Evolutionary conservation across 2,888 invertebrate species (phyloP).

Genomic region (Ennomos quercinarius): DNA sequence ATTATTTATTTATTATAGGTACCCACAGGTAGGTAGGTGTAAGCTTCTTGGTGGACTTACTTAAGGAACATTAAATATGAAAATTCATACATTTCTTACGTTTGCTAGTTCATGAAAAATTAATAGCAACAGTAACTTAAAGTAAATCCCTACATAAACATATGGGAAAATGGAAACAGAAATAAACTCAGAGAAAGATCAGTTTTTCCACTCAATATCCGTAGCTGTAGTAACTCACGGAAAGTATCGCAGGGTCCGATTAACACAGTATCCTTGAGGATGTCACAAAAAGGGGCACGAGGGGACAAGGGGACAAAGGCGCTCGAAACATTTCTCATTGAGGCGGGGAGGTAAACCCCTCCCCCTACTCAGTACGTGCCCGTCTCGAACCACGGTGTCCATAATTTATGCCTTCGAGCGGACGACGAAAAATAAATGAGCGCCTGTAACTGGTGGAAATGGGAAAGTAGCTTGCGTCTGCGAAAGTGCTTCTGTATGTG

Average conservation of each 20-base stretch:
- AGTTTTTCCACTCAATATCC: conserved; percentile 62
- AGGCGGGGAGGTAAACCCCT: conserved; percentile 50
- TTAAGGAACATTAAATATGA: too few relatives aligned
- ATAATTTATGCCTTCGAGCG: conserved; percentile 81
- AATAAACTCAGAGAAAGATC: conserved; percentile 48
- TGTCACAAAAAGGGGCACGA: conserved; percentile 78
- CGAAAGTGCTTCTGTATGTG: conserved; percentile 35
- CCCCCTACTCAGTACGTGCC: conserved; percentile 58
- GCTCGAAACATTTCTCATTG: conserved; percentile 80
- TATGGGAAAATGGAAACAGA: too few relatives aligned
- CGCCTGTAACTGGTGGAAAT: conserved; percentile 66
- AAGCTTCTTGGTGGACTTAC: too few relatives aligned
- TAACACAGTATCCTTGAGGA: conserved; percentile 84
- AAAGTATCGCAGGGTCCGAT: conserved; percentile 76
- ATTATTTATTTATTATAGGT: too few relatives aligned
- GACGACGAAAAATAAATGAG: conserved; percentile 82
- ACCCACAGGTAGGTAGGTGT: too few relatives aligned
- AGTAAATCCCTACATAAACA: too few relatives aligned
- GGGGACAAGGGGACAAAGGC: conserved; percentile 67
- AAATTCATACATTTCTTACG: too few relatives aligned
- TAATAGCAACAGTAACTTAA: too few relatives aligned
- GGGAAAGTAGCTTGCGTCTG: conserved; percentile 60
- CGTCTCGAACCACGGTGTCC: conserved; percentile 74
- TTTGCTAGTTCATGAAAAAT: too few relatives aligned
- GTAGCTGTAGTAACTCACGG: conserved; percentile 60